Percentiles rank a stretch among this genome's conserved stretches.
These are phyloP conservation scores for Pipistrellus pygmaeus DNA, from an alignment of 2,797 vertebrate species.

Conservation along the genomic window DNA sequence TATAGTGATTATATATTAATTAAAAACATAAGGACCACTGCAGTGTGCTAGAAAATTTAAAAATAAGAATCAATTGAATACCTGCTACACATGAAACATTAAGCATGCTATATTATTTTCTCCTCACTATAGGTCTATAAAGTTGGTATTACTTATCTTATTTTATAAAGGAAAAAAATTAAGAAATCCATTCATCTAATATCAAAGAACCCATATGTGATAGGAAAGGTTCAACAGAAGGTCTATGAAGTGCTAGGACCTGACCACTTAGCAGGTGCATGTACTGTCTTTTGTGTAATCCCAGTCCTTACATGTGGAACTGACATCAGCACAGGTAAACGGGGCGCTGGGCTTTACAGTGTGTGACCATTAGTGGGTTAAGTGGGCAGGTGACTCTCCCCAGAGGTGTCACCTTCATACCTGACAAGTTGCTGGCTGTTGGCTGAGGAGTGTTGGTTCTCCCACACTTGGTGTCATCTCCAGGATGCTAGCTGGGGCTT, in stretches of 20 bases:
- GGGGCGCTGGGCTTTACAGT: neutral
- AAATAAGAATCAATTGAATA: constrained; percentile 22
- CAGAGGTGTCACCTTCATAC: neutral
- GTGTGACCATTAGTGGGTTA: neutral
- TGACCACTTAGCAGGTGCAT: neutral
- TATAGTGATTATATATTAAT: neutral
- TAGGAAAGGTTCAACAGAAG: neutral
- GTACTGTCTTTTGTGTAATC: neutral
- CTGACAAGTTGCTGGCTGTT: neutral
- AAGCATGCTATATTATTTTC: constrained; percentile 25
- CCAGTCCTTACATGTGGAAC: neutral
- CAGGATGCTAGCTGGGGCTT: neutral
- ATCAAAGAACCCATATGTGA: neutral
- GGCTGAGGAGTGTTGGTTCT: neutral
- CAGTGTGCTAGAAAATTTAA: constrained; percentile 3
- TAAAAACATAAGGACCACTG: neutral
- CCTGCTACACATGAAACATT: neutral
- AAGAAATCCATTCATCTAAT: neutral
- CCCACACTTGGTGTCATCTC: neutral
- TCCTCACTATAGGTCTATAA: neutral
- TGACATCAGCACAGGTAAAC: neutral
- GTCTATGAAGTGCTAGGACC: neutral
- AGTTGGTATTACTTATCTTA: neutral
- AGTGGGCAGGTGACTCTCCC: neutral
- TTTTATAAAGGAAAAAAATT: neutral